A percentile compares a stretch with the other conserved stretches of the same genome.
Evolutionary conservation across 2,113 vertebrate species (phyloP).

Genomic region (Rhizomys pruinosus): DNA sequence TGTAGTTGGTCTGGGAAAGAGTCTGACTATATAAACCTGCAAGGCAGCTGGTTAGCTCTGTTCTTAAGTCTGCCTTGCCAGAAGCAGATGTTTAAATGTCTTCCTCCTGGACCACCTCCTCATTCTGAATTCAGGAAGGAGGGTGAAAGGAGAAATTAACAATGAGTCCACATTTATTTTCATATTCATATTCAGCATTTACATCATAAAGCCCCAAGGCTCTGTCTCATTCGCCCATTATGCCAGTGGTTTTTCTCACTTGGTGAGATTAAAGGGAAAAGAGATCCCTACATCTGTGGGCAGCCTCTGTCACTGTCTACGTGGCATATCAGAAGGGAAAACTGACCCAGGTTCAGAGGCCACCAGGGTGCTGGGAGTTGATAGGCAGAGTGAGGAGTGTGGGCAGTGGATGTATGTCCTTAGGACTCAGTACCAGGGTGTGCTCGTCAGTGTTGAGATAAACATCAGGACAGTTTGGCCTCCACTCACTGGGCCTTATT

Average conservation of each 20-base stretch:
- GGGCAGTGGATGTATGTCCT: accelerated
- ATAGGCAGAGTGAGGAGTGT: accelerated
- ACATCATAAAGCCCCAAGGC: background rate
- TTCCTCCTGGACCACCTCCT: background rate
- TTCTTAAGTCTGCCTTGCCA: background rate
- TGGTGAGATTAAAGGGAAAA: background rate
- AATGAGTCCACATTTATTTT: background rate
- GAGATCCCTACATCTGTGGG: background rate
- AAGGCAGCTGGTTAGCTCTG: background rate
- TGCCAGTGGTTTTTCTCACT: no score
- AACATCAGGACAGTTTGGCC: background rate
- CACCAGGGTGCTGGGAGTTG: background rate
- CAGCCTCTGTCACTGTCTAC: background rate
- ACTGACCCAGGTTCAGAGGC: background rate
- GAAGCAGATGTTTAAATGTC: accelerated
- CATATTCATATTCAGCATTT: background rate
- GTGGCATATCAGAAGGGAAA: background rate
- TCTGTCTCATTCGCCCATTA: background rate
- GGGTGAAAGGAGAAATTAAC: background rate
- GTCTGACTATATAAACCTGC: background rate
- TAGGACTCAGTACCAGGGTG: background rate
- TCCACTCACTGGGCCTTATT: background rate
- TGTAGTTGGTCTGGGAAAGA: background rate
- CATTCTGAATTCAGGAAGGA: background rate
- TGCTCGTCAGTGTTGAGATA: no score